phyloP scores from a whole-genome alignment of 2,888 invertebrate species.

The Ypsolopha sequella region DNA sequence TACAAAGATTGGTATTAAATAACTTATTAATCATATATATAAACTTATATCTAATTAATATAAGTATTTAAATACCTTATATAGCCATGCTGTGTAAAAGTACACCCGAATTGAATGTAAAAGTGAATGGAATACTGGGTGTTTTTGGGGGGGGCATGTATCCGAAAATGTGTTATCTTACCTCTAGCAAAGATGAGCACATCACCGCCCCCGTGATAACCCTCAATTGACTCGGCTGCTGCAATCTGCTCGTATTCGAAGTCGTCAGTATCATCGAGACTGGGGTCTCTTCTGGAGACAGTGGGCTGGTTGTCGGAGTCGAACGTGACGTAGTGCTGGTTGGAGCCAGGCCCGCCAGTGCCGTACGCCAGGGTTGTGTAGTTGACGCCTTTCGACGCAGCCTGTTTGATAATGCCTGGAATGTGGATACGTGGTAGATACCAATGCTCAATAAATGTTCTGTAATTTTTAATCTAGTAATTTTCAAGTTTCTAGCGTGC shows the following conservation, averaged over 20 bases:
- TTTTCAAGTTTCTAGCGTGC: too few species aligned
- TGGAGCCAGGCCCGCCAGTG: constrained; percentile 79
- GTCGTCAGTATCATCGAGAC: constrained; percentile 67
- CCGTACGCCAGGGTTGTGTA: constrained; percentile 86
- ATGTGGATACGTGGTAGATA: neutral
- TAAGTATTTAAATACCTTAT: too few species aligned
- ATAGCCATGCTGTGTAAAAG: too few species aligned
- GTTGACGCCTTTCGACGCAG: constrained; percentile 72
- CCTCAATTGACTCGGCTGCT: constrained; percentile 77
- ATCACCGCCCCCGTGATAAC: constrained; percentile 87
- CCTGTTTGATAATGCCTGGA: constrained; percentile 71
- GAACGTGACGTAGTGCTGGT: constrained; percentile 53
- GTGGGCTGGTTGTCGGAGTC: constrained; percentile 26
- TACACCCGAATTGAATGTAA: too few species aligned
- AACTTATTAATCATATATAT: too few species aligned
- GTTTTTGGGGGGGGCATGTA: too few species aligned
- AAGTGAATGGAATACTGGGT: neutral
- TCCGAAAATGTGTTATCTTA: constrained; percentile 16
- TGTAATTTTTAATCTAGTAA: too few species aligned
- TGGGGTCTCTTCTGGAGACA: constrained; percentile 73
- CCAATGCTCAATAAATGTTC: too few species aligned
- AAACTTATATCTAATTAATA: too few species aligned
- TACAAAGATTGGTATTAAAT: too few species aligned
- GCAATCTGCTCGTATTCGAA: constrained; percentile 82
- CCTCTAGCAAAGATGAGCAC: constrained; percentile 87